Percentiles rank a stretch among this genome's conserved stretches.
Evolutionary conservation across 1,140 invertebrate species (phyloP).

Genomic region (Trachymyrmex septentrionalis): DNA sequence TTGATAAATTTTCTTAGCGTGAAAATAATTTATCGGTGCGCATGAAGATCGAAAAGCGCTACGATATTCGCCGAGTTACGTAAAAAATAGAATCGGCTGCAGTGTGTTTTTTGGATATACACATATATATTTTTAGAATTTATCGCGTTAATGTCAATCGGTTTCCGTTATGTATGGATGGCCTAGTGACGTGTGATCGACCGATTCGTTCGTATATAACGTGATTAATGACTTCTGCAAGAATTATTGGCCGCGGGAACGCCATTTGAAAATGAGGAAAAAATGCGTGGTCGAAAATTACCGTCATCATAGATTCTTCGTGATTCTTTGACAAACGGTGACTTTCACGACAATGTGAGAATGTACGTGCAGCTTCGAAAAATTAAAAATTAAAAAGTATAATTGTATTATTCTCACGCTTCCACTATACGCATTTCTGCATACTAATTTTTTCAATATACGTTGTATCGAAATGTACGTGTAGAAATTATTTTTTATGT

Average conservation of each 20-base stretch:
- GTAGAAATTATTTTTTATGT: conserved; percentile 34
- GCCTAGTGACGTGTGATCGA: conserved; percentile 56
- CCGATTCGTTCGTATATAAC: conserved; percentile 56
- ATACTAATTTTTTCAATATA: conserved; percentile 21
- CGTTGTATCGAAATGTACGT: conserved; percentile 7
- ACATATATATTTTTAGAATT: conserved; percentile 53
- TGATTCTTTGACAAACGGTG: conserved; percentile 22
- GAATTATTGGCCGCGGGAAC: conserved; percentile 49
- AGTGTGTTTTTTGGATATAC: conserved; percentile 21
- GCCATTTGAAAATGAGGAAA: conserved; percentile 60
- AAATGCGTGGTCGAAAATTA: conserved; percentile 49
- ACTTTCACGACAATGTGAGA: conserved; percentile 7
- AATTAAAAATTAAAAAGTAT: conserved; percentile 19
- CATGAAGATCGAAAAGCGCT: not conserved
- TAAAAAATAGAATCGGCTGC: conserved; percentile 49
- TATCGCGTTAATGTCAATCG: conserved; percentile 65
- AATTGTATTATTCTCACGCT: not conserved
- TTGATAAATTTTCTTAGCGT: not conserved
- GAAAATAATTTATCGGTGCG: conserved; percentile 8
- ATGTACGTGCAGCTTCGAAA: conserved; percentile 3
- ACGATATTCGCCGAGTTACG: not conserved
- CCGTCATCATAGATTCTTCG: conserved; percentile 46
- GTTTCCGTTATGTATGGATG: conserved; percentile 58
- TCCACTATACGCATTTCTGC: not conserved
- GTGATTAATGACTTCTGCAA: conserved; percentile 58